Conservation (phyloP, 1,140 invertebrate species). For the Drosophila willistoni region DNA sequence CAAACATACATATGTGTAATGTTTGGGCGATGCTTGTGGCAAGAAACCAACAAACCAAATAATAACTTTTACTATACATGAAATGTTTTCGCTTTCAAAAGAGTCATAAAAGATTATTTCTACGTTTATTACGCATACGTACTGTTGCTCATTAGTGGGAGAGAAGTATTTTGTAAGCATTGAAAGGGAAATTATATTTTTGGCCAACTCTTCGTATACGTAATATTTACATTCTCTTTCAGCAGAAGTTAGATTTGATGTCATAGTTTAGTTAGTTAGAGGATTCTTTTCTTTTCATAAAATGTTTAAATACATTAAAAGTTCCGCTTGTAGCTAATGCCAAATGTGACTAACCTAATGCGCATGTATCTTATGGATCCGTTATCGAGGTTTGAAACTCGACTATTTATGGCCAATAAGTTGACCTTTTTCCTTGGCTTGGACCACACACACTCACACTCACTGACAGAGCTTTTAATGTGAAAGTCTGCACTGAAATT, state of each 20-base stretch:
- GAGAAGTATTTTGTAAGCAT: not conserved
- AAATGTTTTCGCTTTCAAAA: not conserved
- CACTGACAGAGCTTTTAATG: constrained; percentile 38
- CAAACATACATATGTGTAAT: too few relatives aligned
- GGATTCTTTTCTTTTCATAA: not conserved
- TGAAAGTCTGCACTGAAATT: constrained; percentile 64
- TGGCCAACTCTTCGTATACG: not conserved
- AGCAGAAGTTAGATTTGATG: too few relatives aligned
- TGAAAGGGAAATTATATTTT: not conserved
- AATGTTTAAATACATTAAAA: not conserved
- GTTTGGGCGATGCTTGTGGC: too few relatives aligned
- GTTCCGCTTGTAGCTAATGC: not conserved
- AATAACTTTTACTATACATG: not conserved
- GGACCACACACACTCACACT: constrained; percentile 3
- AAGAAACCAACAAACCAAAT: constrained; percentile 1
- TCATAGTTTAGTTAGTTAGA: too few relatives aligned
- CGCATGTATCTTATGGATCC: not conserved
- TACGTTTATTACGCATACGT: not conserved
- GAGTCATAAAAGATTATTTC: not conserved
- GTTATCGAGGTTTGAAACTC: constrained; percentile 52
- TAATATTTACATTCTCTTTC: not conserved
- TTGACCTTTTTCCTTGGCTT: constrained; percentile 45
- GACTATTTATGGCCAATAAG: constrained; percentile 36
- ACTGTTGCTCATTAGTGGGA: not conserved
- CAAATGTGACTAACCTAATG: not conserved